A percentile compares a stretch with the other conserved stretches of the same genome.
phyloP scores from a whole-genome alignment of 2,888 invertebrate species.

The Macrophya annulata region DNA sequence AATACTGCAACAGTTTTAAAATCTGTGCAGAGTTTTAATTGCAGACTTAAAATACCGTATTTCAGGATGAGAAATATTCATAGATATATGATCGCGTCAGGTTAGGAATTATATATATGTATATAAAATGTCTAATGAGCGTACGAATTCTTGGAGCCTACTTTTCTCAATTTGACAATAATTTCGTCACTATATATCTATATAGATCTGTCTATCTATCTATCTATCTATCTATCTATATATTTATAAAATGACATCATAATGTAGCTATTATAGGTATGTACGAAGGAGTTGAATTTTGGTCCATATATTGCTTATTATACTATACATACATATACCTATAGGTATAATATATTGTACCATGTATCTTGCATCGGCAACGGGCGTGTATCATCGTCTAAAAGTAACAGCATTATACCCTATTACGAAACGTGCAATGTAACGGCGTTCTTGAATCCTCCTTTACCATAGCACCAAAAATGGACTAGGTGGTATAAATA shows the following conservation, averaged over 20 bases:
- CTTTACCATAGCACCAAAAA: background rate
- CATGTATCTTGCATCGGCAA: background rate
- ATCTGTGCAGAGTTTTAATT: too few relatives aligned
- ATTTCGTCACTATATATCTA: background rate
- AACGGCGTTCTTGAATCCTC: background rate
- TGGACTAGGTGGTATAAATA: background rate
- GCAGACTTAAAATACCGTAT: too few relatives aligned
- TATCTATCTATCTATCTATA: background rate
- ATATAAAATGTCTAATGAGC: background rate
- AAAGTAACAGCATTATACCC: background rate
- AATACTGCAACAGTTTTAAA: too few relatives aligned
- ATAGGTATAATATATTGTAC: too few relatives aligned
- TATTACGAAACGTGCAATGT: background rate
- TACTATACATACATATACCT: too few relatives aligned
- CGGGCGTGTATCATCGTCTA: background rate
- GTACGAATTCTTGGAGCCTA: background rate
- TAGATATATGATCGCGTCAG: too few relatives aligned
- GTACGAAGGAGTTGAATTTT: slow-evolving; percentile 2
- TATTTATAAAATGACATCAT: slow-evolving; percentile 22
- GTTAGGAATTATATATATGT: background rate
- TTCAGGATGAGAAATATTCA: too few relatives aligned
- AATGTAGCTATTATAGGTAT: background rate
- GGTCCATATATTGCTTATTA: slow-evolving; percentile 23
- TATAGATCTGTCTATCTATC: background rate
- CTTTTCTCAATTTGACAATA: too few relatives aligned